Evolutionary conservation across 2,113 vertebrate genomes (phyloP).

Genomic region (Anhinga rufa): DNA sequence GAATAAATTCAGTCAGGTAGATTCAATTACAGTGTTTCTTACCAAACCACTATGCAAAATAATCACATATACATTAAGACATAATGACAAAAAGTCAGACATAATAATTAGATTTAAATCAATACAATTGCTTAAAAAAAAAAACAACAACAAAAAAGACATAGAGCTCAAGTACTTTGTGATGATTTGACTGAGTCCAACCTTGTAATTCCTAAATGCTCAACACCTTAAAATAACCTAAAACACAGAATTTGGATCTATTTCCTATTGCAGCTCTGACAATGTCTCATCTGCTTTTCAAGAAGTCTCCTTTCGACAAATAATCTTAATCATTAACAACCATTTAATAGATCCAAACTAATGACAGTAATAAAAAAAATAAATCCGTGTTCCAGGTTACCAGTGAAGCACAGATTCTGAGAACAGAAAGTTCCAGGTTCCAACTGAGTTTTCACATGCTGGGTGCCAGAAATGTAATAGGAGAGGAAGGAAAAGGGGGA

Average conservation of each 20-base stretch:
- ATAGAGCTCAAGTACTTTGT: background rate
- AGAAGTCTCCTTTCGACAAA: background rate
- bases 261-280: slow-evolving; percentile 39
- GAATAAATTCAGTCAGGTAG: background rate
- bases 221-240: slow-evolving; percentile 30
- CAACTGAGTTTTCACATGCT: slow-evolving; percentile 8
- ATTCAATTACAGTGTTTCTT: background rate
- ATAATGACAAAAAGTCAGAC: background rate
- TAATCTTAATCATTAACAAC: slow-evolving; percentile 48
- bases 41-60: background rate
- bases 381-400: slow-evolving; percentile 45
- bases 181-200: background rate
- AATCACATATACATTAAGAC: background rate
- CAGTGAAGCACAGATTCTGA: slow-evolving; percentile 3
- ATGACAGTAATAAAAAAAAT: slow-evolving; percentile 1
- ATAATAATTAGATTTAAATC: background rate
- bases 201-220: background rate
- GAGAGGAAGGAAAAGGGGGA: background rate
- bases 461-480: slow-evolving; percentile 22
- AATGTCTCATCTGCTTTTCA: background rate
- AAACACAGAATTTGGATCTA: slow-evolving; percentile 8
- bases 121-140: background rate
- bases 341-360: slow-evolving; percentile 61
- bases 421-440: slow-evolving; percentile 50
- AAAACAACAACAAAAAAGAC: no score